Conservation (phyloP, 2,797 vertebrate genomes). For the Poecilia wingei region DNA sequence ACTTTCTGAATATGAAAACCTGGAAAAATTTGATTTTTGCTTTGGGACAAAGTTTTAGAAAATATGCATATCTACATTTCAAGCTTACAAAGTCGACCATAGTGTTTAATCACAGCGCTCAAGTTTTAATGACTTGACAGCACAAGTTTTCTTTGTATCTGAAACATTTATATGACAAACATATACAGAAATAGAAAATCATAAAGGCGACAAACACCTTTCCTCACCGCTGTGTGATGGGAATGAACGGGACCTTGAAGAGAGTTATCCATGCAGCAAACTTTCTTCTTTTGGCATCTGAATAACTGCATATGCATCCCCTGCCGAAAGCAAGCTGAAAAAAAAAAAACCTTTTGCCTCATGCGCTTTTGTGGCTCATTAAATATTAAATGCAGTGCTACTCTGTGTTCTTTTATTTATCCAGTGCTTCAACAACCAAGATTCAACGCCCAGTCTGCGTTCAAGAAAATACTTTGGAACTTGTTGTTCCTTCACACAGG, state of each 20-base stretch:
- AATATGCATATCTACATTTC: background rate
- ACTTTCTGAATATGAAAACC: background rate
- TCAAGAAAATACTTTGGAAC: conserved; percentile 56
- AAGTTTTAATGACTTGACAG: background rate
- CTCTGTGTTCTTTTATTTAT: conserved; percentile 63
- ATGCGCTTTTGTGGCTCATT: conserved; percentile 41
- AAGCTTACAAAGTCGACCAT: background rate
- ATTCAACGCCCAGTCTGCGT: conserved; percentile 40
- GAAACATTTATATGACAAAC: background rate
- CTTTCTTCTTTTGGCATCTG: conserved; percentile 29
- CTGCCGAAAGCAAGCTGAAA: conserved; percentile 50
- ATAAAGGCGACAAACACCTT: background rate
- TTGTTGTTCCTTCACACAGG: conserved; percentile 29
- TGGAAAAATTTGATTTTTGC: background rate
- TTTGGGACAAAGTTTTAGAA: background rate
- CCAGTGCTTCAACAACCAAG: conserved; percentile 42
- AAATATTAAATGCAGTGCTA: conserved; percentile 63
- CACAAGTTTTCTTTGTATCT: background rate
- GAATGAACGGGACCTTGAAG: background rate
- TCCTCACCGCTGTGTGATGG: background rate
- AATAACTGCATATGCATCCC: conserved; percentile 36
- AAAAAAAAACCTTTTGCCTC: conserved; percentile 19
- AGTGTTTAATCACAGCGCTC: background rate
- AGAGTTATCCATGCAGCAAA: conserved; percentile 22
- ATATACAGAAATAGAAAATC: background rate